A percentile compares a stretch with the other conserved stretches of the same genome.
These are phyloP conservation scores for Intellagama lesueurii DNA, from an alignment of 2,797 vertebrate genomes.

Conservation along the genomic window DNA sequence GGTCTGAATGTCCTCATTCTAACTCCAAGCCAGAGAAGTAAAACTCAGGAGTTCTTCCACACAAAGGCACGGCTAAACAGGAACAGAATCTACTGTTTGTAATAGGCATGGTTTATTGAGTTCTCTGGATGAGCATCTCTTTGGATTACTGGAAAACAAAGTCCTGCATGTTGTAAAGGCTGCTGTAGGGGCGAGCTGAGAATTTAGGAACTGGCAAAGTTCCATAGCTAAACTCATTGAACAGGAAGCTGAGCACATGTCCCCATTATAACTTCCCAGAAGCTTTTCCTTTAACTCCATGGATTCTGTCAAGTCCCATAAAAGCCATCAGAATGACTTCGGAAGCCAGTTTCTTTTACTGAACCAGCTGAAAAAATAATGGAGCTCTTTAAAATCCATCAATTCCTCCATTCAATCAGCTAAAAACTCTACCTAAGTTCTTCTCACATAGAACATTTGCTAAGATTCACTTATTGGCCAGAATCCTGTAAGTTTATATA, in stretches of 20 bases:
- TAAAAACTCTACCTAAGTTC: not conserved
- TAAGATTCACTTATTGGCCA: not conserved
- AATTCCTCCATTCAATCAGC: not conserved
- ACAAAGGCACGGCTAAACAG: not conserved
- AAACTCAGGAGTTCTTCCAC: not conserved
- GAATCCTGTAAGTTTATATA: no score
- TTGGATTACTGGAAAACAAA: slow-evolving; percentile 13
- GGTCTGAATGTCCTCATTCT: slow-evolving; percentile 8
- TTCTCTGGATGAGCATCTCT: slow-evolving; percentile 18
- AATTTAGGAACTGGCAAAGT: not conserved
- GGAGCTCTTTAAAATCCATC: not conserved
- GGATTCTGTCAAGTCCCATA: not conserved
- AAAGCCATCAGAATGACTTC: not conserved
- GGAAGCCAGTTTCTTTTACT: not conserved
- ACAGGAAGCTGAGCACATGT: not conserved
- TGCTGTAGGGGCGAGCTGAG: not conserved
- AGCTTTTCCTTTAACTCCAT: not conserved
- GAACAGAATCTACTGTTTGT: slow-evolving; percentile 7
- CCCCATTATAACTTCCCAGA: slow-evolving; percentile 1
- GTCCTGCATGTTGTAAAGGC: not conserved
- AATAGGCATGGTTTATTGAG: slow-evolving; percentile 23
- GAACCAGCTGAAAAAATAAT: slow-evolving; percentile 12
- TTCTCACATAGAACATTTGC: not conserved
- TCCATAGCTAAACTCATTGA: not conserved
- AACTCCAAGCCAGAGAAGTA: not conserved